phyloP scores from a whole-genome alignment of 2,113 vertebrate species.

The Gopherus flavomarginatus region DNA sequence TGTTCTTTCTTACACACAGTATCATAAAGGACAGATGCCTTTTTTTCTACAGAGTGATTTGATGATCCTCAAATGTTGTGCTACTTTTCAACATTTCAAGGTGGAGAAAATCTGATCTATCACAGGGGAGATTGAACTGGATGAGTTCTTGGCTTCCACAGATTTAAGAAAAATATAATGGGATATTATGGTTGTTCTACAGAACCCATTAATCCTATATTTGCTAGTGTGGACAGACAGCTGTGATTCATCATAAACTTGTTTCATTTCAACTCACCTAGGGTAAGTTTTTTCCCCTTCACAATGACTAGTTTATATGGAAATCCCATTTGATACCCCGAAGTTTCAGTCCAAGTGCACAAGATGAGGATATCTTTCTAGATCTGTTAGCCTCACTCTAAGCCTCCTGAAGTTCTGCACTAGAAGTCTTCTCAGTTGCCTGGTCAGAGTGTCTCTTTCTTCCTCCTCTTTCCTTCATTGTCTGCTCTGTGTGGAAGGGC shows the following conservation, averaged over 20 bases:
- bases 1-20: neutral
- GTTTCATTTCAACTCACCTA: conserved; percentile 14
- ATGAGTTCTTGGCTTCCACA: neutral
- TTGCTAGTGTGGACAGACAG: neutral
- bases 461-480: no score
- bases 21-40: neutral
- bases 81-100: neutral
- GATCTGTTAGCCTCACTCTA: neutral
- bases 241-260: conserved; percentile 18
- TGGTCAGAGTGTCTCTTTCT: neutral
- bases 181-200: neutral
- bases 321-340: neutral
- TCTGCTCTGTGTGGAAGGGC: no score
- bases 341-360: neutral
- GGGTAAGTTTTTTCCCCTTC: conserved; percentile 44
- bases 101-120: neutral
- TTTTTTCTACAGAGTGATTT: neutral
- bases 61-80: neutral
- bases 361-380: neutral
- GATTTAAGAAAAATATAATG: neutral
- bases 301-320: conserved; percentile 26
- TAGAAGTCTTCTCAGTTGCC: neutral
- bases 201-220: conserved; percentile 8
- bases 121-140: neutral
- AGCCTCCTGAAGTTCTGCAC: neutral